These are phyloP conservation scores for Diadophis punctatus DNA, from an alignment of 2,113 vertebrate genomes.

Conservation along the genomic window DNA sequence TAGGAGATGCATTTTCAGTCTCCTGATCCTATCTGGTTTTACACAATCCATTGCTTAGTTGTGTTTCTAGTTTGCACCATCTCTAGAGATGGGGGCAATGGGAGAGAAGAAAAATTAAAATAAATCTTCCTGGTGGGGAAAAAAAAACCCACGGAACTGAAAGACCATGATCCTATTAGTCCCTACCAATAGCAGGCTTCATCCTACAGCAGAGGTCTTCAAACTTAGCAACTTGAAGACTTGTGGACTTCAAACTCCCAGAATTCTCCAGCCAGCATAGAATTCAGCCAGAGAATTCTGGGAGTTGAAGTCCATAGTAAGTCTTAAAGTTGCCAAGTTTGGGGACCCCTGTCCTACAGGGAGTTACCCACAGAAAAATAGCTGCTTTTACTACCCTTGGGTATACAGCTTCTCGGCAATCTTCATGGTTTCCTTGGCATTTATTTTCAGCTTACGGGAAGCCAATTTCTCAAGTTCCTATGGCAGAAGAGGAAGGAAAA, in stretches of 20 bases:
- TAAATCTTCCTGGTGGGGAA: neutral
- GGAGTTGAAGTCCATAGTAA: too few relatives aligned
- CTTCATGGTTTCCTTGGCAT: constrained; percentile 94
- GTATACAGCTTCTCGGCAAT: constrained; percentile 96
- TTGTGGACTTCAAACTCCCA: too few relatives aligned
- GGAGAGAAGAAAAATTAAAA: neutral
- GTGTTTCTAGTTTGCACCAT: neutral
- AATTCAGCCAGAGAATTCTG: too few relatives aligned
- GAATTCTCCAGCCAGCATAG: too few relatives aligned
- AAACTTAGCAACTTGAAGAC: too few relatives aligned
- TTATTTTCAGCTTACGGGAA: constrained; percentile 92
- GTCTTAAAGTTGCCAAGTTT: too few relatives aligned
- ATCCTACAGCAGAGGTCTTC: neutral
- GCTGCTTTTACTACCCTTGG: constrained; percentile 82
- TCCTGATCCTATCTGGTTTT: neutral
- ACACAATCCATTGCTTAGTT: neutral
- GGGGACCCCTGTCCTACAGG: neutral
- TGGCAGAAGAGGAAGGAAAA: neutral
- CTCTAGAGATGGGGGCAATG: neutral
- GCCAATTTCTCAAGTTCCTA: constrained; percentile 95
- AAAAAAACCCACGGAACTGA: rapidly evolving
- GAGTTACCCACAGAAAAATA: neutral
- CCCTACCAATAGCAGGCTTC: neutral
- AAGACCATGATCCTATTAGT: too few relatives aligned
- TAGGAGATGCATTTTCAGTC: neutral